phyloP scores from a whole-genome alignment of 2,113 vertebrate species.

The Leptobrachium ailaonicum region DNA sequence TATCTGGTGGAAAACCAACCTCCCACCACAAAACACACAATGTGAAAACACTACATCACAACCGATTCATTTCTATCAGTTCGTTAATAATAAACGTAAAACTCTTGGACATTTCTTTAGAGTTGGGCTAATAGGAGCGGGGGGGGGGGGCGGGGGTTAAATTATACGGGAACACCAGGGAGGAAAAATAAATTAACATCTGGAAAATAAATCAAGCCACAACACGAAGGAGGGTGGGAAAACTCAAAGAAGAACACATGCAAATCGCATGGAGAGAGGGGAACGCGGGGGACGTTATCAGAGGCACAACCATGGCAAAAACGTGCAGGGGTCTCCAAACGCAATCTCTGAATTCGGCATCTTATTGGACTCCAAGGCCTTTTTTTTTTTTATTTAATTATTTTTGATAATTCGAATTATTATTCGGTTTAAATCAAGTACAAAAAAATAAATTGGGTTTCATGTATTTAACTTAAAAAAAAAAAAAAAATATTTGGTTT shows the following conservation, averaged over 20 bases:
- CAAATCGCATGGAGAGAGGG: not conserved
- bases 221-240: not conserved
- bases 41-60: not conserved
- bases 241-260: conserved; percentile 13
- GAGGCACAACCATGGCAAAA: conserved; percentile 26
- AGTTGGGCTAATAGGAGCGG: too few relatives aligned
- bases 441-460: too few relatives aligned
- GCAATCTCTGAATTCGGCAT: too few relatives aligned
- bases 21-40: too few relatives aligned
- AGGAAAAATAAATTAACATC: not conserved
- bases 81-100: not conserved
- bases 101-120: not conserved
- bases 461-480: too few relatives aligned
- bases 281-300: not conserved
- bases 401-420: too few relatives aligned
- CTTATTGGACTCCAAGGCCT: too few relatives aligned
- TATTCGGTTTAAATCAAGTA: too few relatives aligned
- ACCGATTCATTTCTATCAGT: not conserved
- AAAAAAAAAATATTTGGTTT: too few relatives aligned
- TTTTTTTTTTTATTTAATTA: too few relatives aligned
- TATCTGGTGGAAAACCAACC: too few relatives aligned
- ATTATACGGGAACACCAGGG: not conserved
- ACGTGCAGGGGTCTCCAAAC: not conserved
- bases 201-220: not conserved
- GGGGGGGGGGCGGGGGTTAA: not conserved